A percentile compares a stretch with the other conserved stretches of the same genome.
phyloP scores from a whole-genome alignment of 2,113 vertebrate genomes.

The human (Homo sapiens) region DNA sequence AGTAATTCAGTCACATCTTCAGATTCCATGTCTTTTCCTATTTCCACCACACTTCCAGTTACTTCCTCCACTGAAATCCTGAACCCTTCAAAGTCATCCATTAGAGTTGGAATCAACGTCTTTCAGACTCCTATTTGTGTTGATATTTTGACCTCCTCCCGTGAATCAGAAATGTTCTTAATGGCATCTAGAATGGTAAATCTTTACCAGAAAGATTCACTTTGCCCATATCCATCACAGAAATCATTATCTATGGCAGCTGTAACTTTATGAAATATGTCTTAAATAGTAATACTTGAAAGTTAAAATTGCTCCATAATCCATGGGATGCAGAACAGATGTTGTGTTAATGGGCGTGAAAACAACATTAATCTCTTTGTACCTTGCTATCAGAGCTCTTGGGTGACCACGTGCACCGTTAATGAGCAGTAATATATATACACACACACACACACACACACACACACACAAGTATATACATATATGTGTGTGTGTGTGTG shows the following conservation, averaged over 20 bases:
- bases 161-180: not conserved
- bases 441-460: no score
- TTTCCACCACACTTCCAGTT: not conserved
- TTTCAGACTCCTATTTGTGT: not conserved
- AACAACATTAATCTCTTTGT: not conserved
- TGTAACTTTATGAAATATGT: not conserved
- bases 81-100: not conserved
- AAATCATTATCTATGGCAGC: not conserved
- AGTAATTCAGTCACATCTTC: not conserved
- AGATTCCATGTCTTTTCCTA: not conserved
- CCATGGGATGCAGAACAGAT: not conserved
- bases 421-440: not conserved
- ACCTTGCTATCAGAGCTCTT: not conserved
- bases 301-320: not conserved
- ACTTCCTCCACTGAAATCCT: not conserved
- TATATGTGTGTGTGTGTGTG: no score
- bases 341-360: not conserved
- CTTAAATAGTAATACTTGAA: not conserved
- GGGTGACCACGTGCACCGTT: not conserved
- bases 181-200: not conserved
- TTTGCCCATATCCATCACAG: not conserved
- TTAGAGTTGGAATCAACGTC: not conserved
- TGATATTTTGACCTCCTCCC: not conserved
- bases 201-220: not conserved
- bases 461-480: accelerated